Conservation (phyloP, 2,113 vertebrate genomes). For the Neodon shergylaensis region DNA sequence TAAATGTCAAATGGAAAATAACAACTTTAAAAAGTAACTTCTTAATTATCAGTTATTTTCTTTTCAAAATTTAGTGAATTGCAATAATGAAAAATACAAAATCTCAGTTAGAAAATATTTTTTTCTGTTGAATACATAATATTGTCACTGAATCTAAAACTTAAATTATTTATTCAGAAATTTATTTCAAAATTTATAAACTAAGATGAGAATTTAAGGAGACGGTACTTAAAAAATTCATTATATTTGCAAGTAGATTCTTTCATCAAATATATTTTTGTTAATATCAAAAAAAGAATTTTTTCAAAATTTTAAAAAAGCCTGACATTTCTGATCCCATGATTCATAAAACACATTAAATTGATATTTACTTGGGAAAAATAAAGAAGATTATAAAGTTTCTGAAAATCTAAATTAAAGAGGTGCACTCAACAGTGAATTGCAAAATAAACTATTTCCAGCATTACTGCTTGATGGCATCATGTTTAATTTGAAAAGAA, state of each 20-base stretch:
- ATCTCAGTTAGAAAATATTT: neutral
- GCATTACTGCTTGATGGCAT: neutral
- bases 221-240: neutral
- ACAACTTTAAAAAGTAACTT: neutral
- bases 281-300: neutral
- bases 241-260: neutral
- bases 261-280: constrained; percentile 18
- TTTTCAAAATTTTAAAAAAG: neutral
- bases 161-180: neutral
- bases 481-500: neutral
- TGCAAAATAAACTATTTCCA: neutral
- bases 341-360: neutral
- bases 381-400: neutral
- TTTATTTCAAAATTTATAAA: neutral
- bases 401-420: neutral
- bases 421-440: neutral
- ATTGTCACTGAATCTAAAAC: neutral
- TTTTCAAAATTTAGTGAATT: neutral
- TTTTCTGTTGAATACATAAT: neutral
- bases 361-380: neutral
- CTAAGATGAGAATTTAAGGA: neutral
- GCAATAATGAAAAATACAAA: neutral
- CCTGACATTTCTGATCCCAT: neutral
- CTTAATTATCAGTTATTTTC: neutral
- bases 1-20: neutral